Conservation (phyloP, 1,140 invertebrate genomes). For the Eumaeus atala region DNA sequence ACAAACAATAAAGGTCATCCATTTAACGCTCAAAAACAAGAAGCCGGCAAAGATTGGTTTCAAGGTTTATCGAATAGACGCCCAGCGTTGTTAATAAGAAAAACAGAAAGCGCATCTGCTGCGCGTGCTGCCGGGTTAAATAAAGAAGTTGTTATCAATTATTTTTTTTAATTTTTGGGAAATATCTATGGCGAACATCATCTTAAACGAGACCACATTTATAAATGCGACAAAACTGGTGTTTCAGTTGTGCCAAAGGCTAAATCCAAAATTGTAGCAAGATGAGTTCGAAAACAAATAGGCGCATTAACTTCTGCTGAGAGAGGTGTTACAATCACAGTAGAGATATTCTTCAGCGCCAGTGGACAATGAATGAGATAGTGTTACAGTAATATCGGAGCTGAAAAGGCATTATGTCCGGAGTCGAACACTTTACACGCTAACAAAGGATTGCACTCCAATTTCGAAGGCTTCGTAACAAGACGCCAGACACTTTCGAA, state of each 20-base stretch:
- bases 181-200: constrained; percentile 25
- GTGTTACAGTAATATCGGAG: too few species aligned
- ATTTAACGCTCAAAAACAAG: constrained; percentile 14
- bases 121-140: constrained; percentile 34
- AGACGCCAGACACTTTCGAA: constrained; percentile 60
- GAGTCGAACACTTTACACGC: constrained; percentile 24
- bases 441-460: constrained; percentile 50
- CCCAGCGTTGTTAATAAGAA: constrained; percentile 27
- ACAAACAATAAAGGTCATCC: constrained; percentile 18
- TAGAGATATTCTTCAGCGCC: too few species aligned
- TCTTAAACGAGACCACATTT: constrained; percentile 20
- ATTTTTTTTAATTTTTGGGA: constrained; percentile 28
- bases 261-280: too few species aligned
- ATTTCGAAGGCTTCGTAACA: constrained; percentile 45
- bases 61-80: constrained; percentile 30
- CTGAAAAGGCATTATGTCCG: constrained; percentile 13
- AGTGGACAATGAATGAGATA: too few species aligned
- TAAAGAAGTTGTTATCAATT: constrained; percentile 24
- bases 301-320: too few species aligned
- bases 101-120: constrained; percentile 33
- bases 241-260: too few species aligned
- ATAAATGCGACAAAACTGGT: too few species aligned
- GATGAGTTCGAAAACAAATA: too few species aligned
- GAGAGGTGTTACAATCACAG: too few species aligned
- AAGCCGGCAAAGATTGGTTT: constrained; percentile 23